Evolutionary conservation across 1,140 invertebrate genomes (phyloP), one percentile per base, ranked within the genome.

Genomic region (Penaeus chinensis): DNA sequence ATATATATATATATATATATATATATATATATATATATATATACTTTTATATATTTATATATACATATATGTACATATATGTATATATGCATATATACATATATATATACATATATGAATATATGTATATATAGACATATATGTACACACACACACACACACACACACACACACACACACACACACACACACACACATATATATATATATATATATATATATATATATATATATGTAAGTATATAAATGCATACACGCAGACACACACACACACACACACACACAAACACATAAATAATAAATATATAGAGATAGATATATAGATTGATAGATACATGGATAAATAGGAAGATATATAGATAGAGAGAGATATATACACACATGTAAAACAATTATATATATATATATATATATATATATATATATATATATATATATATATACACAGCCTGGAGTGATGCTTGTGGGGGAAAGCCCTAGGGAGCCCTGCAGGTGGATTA

Each of bases 381-480:
- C n/a, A n/a, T n/a, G n/a, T n/a, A n/a, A n/a, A n/a, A n/a, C n/a
- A n/a, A n/a, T n/a, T 66, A 66, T 66, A 66, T 66, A 66, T 66
- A 66, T 66, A 66, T 66, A 66, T 66, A 66, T 66, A 66, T 66
- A 66, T 66, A 66, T 66, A 66, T 66, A 66, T 66, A 66, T 66
- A 66, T 66, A 66, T 66, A 66, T 66, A 66, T 66, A 66, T 66
- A 66, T 66, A 66, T 66, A n/a, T n/a, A 7, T 7, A 7, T 24
- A 66, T 66, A 16, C 65, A 4, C 65, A 13, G 22, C 13, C 19
- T 18, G n/a, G 63, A 65, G 63, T 20, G 63, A 65, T n/a, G n/a
- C n/a, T n/a, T n/a, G n/a, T n/a, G 63, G n/a, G 63, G n/a, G 63
- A 65, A n/a, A 65, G n/a, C n/a, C n/a, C n/a, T n/a, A n/a, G n/a